phyloP scores from a whole-genome alignment of 2,113 vertebrate species.

The Tachuris rubrigastra region DNA sequence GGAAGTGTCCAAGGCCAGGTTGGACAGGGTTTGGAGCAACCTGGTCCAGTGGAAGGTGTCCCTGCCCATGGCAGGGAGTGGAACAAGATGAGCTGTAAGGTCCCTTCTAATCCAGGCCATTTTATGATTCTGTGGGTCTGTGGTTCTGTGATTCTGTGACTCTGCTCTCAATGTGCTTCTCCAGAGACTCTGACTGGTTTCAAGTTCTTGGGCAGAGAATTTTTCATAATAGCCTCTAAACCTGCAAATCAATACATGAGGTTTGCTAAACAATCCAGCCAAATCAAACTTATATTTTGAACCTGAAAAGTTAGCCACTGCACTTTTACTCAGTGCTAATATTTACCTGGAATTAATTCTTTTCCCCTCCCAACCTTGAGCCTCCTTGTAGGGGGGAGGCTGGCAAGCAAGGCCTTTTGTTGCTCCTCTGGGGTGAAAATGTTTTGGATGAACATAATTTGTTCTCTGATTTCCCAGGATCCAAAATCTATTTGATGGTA shows the following conservation, averaged over 20 bases:
- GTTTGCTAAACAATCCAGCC: background rate
- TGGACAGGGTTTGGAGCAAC: background rate
- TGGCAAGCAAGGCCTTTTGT: background rate
- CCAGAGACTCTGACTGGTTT: background rate
- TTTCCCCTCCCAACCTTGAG: background rate
- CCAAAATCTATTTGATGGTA: background rate
- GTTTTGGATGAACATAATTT: background rate
- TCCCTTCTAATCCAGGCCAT: background rate
- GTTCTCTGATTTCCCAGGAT: background rate
- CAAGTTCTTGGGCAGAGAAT: background rate
- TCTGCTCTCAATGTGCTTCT: rapidly evolving
- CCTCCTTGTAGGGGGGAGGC: rapidly evolving
- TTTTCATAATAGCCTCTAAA: background rate
- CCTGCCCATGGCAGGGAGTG: background rate
- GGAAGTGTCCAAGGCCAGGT: background rate
- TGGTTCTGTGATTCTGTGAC: background rate
- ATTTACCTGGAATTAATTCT: background rate
- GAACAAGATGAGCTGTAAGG: background rate
- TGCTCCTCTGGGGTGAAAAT: background rate
- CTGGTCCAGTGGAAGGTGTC: background rate
- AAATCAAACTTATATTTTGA: background rate
- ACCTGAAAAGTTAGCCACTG: background rate
- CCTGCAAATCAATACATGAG: background rate
- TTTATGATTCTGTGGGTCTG: background rate
- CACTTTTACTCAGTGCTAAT: background rate